A percentile compares a stretch with the other conserved stretches of the same genome.
These are phyloP conservation scores for Otus scops DNA, from an alignment of 2,797 vertebrate genomes.

Conservation along the genomic window DNA sequence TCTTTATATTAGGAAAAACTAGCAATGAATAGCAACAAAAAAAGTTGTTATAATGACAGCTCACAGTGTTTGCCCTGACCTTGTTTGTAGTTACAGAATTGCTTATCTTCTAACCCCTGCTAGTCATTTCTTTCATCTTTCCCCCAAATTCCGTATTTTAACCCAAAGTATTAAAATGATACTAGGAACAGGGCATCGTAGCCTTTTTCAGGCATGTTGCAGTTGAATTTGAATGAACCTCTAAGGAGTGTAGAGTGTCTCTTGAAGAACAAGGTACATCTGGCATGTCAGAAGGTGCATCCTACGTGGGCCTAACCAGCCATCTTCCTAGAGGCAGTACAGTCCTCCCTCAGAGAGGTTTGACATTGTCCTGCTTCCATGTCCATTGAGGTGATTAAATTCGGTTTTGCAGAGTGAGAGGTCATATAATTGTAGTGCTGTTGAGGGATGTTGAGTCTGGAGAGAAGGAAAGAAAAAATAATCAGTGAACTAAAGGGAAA, in stretches of 20 bases:
- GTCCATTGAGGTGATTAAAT: background rate
- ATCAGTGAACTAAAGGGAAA: background rate
- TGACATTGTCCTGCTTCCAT: background rate
- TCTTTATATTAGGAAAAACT: background rate
- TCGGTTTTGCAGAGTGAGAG: background rate
- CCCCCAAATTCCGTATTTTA: background rate
- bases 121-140: background rate
- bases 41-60: background rate
- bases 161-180: background rate
- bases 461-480: background rate
- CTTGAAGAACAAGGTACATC: background rate
- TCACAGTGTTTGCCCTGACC: background rate
- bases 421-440: rapidly evolving
- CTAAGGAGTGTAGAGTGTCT: background rate
- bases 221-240: background rate
- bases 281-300: background rate
- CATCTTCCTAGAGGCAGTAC: background rate
- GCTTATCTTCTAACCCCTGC: background rate
- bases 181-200: background rate
- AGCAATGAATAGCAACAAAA: background rate
- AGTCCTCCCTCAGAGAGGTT: background rate
- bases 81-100: background rate
- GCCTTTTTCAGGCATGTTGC: background rate
- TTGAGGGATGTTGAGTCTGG: background rate
- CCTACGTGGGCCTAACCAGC: background rate